Evolutionary conservation across 2,113 vertebrate species (phyloP).

Genomic region (Tenebrosternarchus preto): DNA sequence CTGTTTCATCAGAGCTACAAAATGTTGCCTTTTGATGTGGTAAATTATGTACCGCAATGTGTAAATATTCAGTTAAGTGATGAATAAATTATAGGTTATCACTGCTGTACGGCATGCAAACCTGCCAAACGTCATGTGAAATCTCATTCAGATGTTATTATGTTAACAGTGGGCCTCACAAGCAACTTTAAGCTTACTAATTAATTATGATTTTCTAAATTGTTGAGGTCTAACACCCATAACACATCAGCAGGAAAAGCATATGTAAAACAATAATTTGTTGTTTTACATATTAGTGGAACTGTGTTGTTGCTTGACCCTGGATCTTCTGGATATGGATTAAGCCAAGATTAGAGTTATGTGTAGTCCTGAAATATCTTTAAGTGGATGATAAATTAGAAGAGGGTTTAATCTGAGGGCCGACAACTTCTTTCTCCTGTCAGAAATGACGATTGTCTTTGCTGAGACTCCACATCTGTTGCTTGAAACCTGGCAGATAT

Average conservation of each 20-base stretch:
- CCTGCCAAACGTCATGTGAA: background rate
- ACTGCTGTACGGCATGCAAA: background rate
- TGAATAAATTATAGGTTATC: background rate
- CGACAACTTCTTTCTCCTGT: too few species aligned
- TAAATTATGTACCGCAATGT: background rate
- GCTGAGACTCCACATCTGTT: too few species aligned
- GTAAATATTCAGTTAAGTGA: constrained; percentile 23
- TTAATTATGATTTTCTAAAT: background rate
- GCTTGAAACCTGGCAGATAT: too few species aligned
- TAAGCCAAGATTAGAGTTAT: background rate
- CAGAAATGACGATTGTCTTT: too few species aligned
- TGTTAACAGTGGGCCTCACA: background rate
- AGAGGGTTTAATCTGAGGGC: too few species aligned
- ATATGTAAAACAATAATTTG: background rate
- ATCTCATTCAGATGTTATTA: background rate
- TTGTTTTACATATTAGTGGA: background rate
- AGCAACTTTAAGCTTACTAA: background rate
- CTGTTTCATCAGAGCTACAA: constrained; percentile 9
- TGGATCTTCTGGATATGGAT: background rate
- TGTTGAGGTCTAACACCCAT: too few species aligned
- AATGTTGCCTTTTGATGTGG: constrained; percentile 16
- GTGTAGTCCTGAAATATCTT: too few species aligned
- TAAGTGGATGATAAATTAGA: too few species aligned
- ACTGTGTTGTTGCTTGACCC: background rate
- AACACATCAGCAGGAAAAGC: too few species aligned